These are phyloP conservation scores for Catharus ustulatus DNA, from an alignment of 2,797 vertebrate genomes.

Conservation along the genomic window DNA sequence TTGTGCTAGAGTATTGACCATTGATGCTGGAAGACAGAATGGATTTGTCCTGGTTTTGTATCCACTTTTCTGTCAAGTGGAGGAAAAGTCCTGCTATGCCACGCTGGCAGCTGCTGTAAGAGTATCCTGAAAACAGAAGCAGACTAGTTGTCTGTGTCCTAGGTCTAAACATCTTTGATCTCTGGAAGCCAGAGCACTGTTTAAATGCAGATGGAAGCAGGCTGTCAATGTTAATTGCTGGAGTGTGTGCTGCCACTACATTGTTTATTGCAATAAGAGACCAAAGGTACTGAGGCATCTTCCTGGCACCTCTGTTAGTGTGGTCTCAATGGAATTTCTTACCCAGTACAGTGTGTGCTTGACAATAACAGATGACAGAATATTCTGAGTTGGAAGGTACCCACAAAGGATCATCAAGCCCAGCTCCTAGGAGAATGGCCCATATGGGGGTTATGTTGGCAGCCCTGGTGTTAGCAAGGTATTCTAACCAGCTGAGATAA, in stretches of 20 bases:
- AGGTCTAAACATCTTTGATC: neutral
- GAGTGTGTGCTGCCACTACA: neutral
- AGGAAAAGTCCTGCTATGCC: neutral
- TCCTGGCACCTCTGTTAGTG: neutral
- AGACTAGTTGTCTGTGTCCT: neutral
- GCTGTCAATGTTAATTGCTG: neutral
- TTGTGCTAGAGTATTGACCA: accelerated
- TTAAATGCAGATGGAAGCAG: neutral
- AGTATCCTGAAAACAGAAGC: neutral
- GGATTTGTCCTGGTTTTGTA: neutral
- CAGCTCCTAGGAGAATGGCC: neutral
- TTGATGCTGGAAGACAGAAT: neutral
- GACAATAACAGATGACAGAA: neutral
- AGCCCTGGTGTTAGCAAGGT: no score
- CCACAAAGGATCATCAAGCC: neutral
- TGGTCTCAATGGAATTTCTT: neutral
- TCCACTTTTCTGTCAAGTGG: neutral
- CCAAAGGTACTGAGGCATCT: neutral
- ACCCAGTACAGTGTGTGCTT: neutral
- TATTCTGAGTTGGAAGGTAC: neutral
- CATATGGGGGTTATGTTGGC: accelerated
- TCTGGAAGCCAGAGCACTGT: neutral
- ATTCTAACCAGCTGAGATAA: neutral
- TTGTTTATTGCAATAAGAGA: neutral
- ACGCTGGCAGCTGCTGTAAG: accelerated